Evolutionary conservation across 2,888 invertebrate genomes (phyloP).

Genomic region (Agonopterix arenella): DNA sequence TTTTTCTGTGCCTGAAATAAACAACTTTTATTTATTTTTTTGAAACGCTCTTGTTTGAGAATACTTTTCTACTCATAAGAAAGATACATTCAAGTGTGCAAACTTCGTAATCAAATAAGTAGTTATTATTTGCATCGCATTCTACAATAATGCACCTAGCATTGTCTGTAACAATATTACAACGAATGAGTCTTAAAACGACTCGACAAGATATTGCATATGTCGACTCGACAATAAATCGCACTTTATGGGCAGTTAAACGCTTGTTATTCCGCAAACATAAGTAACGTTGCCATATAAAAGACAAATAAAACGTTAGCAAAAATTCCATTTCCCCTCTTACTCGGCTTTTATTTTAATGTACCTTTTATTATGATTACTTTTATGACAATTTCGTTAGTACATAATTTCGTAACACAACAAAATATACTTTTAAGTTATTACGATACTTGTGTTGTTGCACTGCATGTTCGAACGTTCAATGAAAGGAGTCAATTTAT

Average conservation of each 20-base stretch:
- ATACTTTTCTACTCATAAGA: too few relatives aligned
- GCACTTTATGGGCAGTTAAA: constrained; percentile 62
- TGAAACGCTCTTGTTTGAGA: too few relatives aligned
- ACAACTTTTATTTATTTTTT: too few relatives aligned
- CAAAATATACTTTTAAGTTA: too few relatives aligned
- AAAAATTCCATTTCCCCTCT: constrained; percentile 19
- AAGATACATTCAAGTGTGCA: too few relatives aligned
- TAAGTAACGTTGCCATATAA: constrained; percentile 39
- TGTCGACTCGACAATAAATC: constrained; percentile 50
- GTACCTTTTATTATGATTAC: constrained; percentile 24
- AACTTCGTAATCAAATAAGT: too few relatives aligned
- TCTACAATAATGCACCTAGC: too few relatives aligned
- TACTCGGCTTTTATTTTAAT: constrained; percentile 23
- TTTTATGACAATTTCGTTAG: constrained; percentile 18
- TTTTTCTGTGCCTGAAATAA: too few relatives aligned
- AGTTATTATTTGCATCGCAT: too few relatives aligned
- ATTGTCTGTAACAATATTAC: constrained; percentile 5
- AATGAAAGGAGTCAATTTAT: too few relatives aligned
- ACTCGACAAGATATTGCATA: constrained; percentile 41
- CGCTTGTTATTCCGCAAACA: constrained; percentile 53
- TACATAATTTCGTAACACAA: neutral
- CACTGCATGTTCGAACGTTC: too few relatives aligned
- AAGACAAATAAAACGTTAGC: constrained; percentile 39
- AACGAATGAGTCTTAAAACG: constrained; percentile 26
- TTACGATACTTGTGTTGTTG: too few relatives aligned